These are phyloP conservation scores for Sthenelais limicola DNA, from an alignment of 2,888 invertebrate species.

Conservation along the genomic window DNA sequence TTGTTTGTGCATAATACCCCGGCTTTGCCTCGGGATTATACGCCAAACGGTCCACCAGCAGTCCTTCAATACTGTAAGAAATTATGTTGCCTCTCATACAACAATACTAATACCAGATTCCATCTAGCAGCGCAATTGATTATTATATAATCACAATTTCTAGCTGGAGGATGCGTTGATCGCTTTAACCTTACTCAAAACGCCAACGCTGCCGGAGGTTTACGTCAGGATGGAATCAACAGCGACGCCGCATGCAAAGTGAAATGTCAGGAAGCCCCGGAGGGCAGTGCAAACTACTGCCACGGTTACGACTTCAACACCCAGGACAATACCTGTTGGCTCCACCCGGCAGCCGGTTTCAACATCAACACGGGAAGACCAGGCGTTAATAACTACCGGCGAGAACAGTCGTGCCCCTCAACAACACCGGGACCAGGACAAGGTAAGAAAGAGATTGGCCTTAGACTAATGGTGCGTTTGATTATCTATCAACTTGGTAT, in stretches of 20 bases:
- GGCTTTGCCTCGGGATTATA: too few species aligned
- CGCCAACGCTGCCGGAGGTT: neutral
- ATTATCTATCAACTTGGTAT: neutral
- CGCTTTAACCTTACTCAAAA: too few species aligned
- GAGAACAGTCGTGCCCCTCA: neutral
- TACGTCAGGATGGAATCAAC: neutral
- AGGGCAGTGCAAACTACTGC: conserved; percentile 1
- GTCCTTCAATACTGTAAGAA: too few species aligned
- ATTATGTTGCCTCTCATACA: too few species aligned
- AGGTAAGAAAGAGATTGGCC: neutral
- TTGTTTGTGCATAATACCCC: too few species aligned
- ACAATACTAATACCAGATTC: too few species aligned
- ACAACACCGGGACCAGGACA: neutral
- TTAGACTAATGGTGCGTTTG: neutral
- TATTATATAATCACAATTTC: too few species aligned
- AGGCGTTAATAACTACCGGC: conserved; percentile 11
- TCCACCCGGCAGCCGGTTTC: neutral
- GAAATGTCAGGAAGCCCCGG: neutral
- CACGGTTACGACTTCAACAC: conserved; percentile 33
- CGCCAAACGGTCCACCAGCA: too few species aligned
- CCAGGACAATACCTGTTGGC: conserved; percentile 3
- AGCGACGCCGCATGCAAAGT: neutral
- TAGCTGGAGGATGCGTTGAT: too few species aligned
- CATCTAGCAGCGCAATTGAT: too few species aligned
- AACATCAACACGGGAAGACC: neutral